Evolutionary conservation across 2,797 vertebrate genomes (phyloP), one percentile per base, ranked within the genome.

Genomic region (Danio tinwini): DNA sequence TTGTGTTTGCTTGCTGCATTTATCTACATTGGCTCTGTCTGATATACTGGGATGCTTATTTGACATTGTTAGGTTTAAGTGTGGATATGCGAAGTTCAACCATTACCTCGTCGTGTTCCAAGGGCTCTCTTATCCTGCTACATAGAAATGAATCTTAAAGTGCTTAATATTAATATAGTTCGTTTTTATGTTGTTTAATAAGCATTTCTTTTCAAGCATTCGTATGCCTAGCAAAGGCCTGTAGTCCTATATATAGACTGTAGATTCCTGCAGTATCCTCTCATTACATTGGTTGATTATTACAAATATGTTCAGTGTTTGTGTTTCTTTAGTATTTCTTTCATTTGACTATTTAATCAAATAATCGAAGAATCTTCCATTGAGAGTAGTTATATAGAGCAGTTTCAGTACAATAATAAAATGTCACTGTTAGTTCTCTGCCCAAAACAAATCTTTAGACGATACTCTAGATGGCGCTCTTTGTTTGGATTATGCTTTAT

Each of bases 21-120:
- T 7, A 61, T 14, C 47, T 8, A 52, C 52, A 58, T 17, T 12
- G 40, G 29, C 10, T 40, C 21, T 49, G 29, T 29, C 19, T 6
- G 13, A 45, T 37, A 49, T 40, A 58, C 7, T 12, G 53, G 37
- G 7, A 50, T 40, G 45, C 14, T 40, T 75, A 12, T 44, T 78
- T 61, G 45, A n/a, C 19, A 45, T 62, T 49, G 16, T 53, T n/a
- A 8, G 39, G 68, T 74, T 61, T 62, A 52, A 75, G 65, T 64
- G 68, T 4, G 5, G 40, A 29, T 58, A 21, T 75, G 21, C 74
- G 13, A 29, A 42, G 16, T 52, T n/a, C 19, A 63, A 40, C 10
- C 10, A 40, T 75, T 5, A 21, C 56, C 21, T 78, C 37, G 19
- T 4, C 29, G 6, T 47, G n/a, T 63, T 59, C 17, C 8, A 80